A percentile compares a stretch with the other conserved stretches of the same genome.
Conservation (phyloP, 2,888 invertebrate species). For the Crocallis elinguaria region DNA sequence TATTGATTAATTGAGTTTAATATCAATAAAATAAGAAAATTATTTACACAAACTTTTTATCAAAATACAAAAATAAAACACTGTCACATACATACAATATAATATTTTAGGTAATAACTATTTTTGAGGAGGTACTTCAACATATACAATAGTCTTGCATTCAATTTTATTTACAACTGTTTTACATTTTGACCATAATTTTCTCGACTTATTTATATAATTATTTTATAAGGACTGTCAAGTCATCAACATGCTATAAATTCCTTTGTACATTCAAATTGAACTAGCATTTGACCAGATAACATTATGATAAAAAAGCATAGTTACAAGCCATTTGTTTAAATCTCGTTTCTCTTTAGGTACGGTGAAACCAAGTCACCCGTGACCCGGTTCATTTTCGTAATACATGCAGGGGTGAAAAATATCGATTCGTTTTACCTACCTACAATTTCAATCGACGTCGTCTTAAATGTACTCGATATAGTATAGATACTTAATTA, state of each 20-base stretch:
- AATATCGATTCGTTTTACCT: conserved; percentile 12
- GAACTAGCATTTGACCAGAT: no score
- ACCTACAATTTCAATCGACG: background rate
- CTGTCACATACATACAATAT: conserved; percentile 77
- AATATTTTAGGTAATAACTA: conserved; percentile 60
- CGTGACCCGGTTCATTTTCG: no score
- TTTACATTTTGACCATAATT: background rate
- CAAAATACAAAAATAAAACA: conserved; percentile 85
- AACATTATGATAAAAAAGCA: no score
- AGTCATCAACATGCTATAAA: no score
- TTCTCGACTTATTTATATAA: background rate
- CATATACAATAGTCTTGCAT: conserved; percentile 46
- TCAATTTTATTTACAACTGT: conserved; percentile 44
- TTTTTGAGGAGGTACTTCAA: conserved; percentile 58
- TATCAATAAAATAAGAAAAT: conserved; percentile 85
- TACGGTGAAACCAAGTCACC: no score
- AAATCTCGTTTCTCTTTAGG: no score
- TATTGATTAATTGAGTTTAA: conserved; percentile 83
- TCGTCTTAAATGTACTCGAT: conserved; percentile 19
- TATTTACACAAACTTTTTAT: conserved; percentile 84
- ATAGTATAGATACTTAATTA: conserved; percentile 31
- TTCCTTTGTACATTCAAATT: no score
- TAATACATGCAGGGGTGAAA: background rate
- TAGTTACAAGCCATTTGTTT: no score
- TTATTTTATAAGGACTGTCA: background rate